phyloP scores from a whole-genome alignment of 1,140 invertebrate genomes.

The Lepidurus arcticus region DNA sequence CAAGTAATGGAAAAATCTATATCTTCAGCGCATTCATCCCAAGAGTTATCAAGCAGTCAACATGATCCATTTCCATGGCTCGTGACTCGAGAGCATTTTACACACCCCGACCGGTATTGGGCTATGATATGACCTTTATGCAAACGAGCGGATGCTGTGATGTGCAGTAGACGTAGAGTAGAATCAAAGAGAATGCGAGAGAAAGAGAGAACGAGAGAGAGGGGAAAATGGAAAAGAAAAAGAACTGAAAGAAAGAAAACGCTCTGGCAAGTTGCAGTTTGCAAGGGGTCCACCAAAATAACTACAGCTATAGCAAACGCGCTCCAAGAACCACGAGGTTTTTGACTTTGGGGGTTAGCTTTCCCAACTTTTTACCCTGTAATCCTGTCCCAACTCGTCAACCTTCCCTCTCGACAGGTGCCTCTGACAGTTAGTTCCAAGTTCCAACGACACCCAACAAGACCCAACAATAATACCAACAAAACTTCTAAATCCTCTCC shows the following conservation, averaged over 20 bases:
- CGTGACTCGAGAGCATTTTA: not conserved
- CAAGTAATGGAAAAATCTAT: too few relatives aligned
- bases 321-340: conserved; percentile 12
- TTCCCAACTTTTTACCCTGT: not conserved
- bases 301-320: not conserved
- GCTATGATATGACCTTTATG: not conserved
- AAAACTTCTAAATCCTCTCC: not conserved
- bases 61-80: not conserved
- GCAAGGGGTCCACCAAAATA: conserved; percentile 1
- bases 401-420: not conserved
- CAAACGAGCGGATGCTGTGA: conserved; percentile 7
- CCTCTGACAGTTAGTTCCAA: not conserved
- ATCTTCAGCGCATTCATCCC: too few relatives aligned
- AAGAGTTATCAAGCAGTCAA: too few relatives aligned
- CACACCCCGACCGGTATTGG: not conserved
- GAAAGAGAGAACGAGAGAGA: not conserved
- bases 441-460: not conserved
- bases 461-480: not conserved
- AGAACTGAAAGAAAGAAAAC: not conserved
- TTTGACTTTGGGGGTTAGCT: not conserved
- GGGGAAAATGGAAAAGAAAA: not conserved
- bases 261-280: conserved; percentile 8
- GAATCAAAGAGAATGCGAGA: not conserved
- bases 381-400: not conserved
- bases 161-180: not conserved